Percentiles rank a stretch among this genome's conserved stretches.
Evolutionary conservation across 2,797 vertebrate species (phyloP).

Genomic region (Neosalanx taihuensis): DNA sequence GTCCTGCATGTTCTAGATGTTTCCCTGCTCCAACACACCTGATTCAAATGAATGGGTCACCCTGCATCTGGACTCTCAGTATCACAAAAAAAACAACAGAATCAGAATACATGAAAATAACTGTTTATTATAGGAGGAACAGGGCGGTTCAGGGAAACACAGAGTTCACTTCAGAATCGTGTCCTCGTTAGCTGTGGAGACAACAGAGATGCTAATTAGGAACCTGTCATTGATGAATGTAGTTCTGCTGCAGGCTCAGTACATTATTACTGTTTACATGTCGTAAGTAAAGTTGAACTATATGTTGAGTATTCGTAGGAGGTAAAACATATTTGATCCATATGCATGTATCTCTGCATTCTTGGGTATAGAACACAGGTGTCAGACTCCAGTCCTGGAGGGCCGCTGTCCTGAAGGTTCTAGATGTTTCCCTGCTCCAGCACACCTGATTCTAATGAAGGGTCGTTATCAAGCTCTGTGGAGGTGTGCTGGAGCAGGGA

Average conservation of each 20-base stretch:
- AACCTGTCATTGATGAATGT: neutral
- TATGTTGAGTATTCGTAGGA: neutral
- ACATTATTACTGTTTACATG: neutral
- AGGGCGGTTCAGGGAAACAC: slow-evolving; percentile 15
- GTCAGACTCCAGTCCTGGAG: no score
- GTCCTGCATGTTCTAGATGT: no score
- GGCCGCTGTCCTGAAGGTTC: no score
- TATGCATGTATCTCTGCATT: no score
- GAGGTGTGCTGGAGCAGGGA: no score
- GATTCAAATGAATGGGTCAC: no score
- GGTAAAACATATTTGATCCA: no score
- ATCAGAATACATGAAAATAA: slow-evolving; percentile 42
- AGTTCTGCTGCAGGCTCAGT: neutral
- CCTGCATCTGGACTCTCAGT: neutral
- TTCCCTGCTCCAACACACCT: no score
- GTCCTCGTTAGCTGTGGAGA: slow-evolving; percentile 69
- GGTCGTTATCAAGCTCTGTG: no score
- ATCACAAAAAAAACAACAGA: neutral
- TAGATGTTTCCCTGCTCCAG: no score
- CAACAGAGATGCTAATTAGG: slow-evolving; percentile 10
- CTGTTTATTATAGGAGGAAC: slow-evolving; percentile 52
- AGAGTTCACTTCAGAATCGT: slow-evolving; percentile 74
- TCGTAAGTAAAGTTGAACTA: neutral
- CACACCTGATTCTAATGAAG: no score
- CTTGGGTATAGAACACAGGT: no score